Conservation (phyloP, 1,140 invertebrate species). For the Meloidogyne chitwoodi region DNA sequence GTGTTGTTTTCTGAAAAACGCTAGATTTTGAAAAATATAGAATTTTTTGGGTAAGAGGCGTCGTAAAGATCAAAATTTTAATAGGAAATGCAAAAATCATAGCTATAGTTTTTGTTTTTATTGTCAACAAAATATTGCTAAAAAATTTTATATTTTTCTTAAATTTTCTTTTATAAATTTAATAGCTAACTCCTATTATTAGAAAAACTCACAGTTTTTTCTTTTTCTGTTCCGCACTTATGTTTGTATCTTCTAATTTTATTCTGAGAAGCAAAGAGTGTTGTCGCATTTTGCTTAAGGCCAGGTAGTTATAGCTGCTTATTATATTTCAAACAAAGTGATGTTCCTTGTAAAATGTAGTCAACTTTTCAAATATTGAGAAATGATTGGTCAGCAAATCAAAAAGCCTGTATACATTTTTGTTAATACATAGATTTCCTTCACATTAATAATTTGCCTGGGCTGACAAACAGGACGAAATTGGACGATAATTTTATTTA, state of each 20-base stretch:
- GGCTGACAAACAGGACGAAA: not conserved
- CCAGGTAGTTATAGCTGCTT: not conserved
- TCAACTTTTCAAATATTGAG: not conserved
- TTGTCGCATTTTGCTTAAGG: not conserved
- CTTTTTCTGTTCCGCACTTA: not conserved
- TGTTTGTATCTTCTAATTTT: not conserved
- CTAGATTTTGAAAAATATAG: no score
- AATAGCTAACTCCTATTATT: not conserved
- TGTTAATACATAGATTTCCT: not conserved
- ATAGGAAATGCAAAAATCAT: no score
- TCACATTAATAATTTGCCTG: not conserved
- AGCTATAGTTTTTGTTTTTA: no score
- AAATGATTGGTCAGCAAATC: not conserved
- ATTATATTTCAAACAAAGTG: not conserved
- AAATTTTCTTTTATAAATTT: not conserved
- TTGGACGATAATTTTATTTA: not conserved
- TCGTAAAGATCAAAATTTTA: no score
- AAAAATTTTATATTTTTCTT: not conserved
- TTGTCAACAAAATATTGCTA: no score
- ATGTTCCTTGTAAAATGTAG: not conserved
- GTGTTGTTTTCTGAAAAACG: no score
- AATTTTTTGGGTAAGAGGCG: no score
- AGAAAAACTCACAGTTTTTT: not conserved
- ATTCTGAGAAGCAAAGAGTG: not conserved
- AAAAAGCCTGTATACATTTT: not conserved